Conservation (phyloP, 2,888 invertebrate genomes). For the Acronicta leporina region DNA sequence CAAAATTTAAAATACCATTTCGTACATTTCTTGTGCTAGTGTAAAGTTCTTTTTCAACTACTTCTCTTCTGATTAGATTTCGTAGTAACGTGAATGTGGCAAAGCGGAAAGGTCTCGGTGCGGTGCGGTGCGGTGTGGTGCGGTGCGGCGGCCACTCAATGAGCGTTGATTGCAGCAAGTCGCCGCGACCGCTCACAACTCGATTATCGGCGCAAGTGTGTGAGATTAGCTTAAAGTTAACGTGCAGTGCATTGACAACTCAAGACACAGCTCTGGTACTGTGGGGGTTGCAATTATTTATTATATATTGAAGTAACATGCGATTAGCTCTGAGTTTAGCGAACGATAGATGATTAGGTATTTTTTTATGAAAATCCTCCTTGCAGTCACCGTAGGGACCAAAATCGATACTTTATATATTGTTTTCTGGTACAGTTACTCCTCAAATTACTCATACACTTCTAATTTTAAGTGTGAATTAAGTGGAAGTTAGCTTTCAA, state of each 20-base stretch:
- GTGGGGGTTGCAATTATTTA: no score
- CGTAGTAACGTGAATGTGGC: slow-evolving; percentile 52
- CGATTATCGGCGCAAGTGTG: slow-evolving; percentile 57
- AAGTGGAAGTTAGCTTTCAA: no score
- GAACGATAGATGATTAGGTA: no score
- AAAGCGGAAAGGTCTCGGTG: slow-evolving; percentile 17
- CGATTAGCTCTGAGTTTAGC: no score
- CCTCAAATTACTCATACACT: no score
- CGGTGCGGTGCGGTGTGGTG: slow-evolving; percentile 12
- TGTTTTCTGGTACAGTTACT: no score
- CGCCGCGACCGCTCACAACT: slow-evolving; percentile 53
- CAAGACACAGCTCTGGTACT: no score
- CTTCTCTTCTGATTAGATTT: slow-evolving; percentile 58
- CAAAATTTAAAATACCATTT: slow-evolving; percentile 29
- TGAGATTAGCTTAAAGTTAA: slow-evolving; percentile 57
- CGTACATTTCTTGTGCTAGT: slow-evolving; percentile 34
- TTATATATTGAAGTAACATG: no score
- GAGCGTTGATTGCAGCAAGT: slow-evolving; percentile 64
- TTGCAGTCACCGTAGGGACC: no score
- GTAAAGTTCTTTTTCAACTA: slow-evolving; percentile 50
- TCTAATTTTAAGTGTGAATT: no score
- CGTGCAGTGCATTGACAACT: slow-evolving; percentile 16
- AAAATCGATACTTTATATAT: no score
- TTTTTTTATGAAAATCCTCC: no score
- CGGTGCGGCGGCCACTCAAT: slow-evolving; percentile 56